These are phyloP conservation scores for Dasyurus viverrinus DNA, from an alignment of 2,113 vertebrate species.

Conservation along the genomic window DNA sequence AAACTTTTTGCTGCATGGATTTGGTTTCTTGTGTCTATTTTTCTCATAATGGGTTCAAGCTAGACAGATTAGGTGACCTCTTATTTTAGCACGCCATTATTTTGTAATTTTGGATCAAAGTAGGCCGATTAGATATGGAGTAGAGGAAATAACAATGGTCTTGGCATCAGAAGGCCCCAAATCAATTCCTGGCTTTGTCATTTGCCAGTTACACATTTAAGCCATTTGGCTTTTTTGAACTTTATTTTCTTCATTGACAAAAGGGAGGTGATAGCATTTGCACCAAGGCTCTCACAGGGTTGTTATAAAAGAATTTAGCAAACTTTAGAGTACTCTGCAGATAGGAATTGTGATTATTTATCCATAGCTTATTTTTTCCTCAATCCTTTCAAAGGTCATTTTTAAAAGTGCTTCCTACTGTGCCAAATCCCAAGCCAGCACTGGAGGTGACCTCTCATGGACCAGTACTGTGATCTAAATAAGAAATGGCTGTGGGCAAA, in stretches of 20 bases:
- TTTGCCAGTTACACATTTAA: background rate
- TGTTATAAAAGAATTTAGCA: background rate
- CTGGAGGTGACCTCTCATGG: background rate
- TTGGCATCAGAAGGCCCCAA: background rate
- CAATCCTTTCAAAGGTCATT: background rate
- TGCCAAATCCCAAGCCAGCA: background rate
- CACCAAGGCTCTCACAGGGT: background rate
- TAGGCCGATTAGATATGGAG: background rate
- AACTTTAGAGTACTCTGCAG: background rate
- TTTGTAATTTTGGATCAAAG: background rate
- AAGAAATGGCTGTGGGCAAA: background rate
- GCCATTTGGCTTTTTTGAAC: background rate
- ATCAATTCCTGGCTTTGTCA: background rate
- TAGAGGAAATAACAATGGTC: background rate
- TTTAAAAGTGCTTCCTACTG: background rate
- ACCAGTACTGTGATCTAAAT: conserved; percentile 16
- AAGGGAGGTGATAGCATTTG: background rate
- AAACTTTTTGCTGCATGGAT: background rate
- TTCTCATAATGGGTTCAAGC: background rate
- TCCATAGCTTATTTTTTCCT: background rate
- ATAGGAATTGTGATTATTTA: background rate
- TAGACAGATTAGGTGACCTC: background rate
- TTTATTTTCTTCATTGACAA: background rate
- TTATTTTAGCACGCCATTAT: background rate
- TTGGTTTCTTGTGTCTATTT: background rate